Evolutionary conservation across 2,888 invertebrate genomes (phyloP).

Genomic region (Xestia c-nigrum): DNA sequence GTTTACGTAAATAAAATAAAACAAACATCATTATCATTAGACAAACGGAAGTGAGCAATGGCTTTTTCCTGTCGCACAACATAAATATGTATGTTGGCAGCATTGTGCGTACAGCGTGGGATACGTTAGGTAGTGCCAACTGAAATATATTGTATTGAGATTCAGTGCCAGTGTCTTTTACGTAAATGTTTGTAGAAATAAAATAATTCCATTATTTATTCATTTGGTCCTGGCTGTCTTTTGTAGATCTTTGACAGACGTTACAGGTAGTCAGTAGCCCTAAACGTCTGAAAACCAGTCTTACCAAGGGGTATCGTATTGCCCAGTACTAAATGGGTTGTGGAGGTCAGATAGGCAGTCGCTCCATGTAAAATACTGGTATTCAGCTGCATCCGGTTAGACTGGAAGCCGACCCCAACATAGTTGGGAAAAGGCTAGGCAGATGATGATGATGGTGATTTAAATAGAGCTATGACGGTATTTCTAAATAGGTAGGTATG

Average conservation of each 20-base stretch:
- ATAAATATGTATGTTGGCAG: constrained; percentile 68
- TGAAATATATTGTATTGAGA: constrained; percentile 51
- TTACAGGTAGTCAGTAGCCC: too few species aligned
- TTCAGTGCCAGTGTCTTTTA: constrained; percentile 40
- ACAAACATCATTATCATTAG: constrained; percentile 75
- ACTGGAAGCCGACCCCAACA: too few species aligned
- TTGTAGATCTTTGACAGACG: too few species aligned
- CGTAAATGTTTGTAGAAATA: constrained; percentile 11
- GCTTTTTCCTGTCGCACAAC: constrained; percentile 69
- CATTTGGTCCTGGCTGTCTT: too few species aligned
- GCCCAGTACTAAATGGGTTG: too few species aligned
- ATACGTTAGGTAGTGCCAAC: constrained; percentile 55
- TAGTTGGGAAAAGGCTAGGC: too few species aligned
- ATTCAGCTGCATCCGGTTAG: too few species aligned
- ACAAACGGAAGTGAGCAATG: constrained; percentile 71
- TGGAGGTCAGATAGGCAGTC: too few species aligned
- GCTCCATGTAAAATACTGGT: too few species aligned
- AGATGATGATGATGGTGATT: too few species aligned
- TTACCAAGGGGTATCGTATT: too few species aligned
- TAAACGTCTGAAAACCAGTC: too few species aligned
- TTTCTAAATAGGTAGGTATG: background rate
- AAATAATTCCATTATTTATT: background rate
- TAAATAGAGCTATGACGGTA: background rate
- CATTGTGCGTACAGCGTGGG: constrained; percentile 56
- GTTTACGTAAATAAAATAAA: constrained; percentile 66